Conservation (phyloP, 2,113 vertebrate species). For the Entomyzon cyanotis region DNA sequence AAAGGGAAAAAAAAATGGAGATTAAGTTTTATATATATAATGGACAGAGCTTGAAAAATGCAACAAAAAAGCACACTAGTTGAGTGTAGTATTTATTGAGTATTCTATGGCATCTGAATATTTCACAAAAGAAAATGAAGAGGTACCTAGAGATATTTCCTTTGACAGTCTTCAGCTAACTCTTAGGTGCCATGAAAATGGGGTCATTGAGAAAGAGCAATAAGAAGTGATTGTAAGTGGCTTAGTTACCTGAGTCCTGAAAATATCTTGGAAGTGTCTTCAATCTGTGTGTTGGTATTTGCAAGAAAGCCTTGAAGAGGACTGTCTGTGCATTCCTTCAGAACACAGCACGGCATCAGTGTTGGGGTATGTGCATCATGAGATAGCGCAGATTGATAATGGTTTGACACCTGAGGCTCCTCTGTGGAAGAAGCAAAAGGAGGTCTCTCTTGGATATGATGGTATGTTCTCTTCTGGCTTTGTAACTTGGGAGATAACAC, state of each 20-base stretch:
- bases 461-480: not conserved
- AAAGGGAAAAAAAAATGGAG: not conserved
- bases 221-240: not conserved
- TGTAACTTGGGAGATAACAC: not conserved
- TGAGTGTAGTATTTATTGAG: not conserved
- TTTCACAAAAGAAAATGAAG: not conserved
- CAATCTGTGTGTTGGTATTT: not conserved
- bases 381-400: not conserved
- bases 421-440: not conserved
- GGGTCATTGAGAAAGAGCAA: not conserved
- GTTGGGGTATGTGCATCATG: not conserved
- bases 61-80: not conserved
- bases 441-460: accelerated
- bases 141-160: not conserved
- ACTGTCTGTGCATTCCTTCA: not conserved
- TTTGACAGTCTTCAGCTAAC: not conserved
- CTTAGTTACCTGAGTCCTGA: not conserved
- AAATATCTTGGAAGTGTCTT: not conserved
- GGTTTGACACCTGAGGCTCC: not conserved
- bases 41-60: not conserved
- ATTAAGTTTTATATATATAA: not conserved
- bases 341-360: not conserved
- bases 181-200: not conserved
- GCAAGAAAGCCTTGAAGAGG: not conserved
- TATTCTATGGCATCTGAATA: not conserved